Base-by-base conservation (phyloP, 2,797 vertebrate genomes). In the Silurus lanzhouensis region DNA sequence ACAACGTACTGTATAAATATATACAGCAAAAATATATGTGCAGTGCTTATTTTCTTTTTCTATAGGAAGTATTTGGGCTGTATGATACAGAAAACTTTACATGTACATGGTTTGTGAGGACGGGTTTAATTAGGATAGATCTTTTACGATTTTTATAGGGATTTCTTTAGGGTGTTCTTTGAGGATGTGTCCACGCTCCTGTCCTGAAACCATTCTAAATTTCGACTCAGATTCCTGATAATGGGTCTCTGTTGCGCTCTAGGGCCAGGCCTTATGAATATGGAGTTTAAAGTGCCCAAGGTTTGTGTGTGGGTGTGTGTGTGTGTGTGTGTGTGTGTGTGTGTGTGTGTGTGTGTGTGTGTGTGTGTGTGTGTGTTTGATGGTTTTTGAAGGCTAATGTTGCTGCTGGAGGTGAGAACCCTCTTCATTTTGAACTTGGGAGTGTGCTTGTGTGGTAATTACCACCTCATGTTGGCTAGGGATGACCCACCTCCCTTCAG, bases 181-280 rank as follows among this genome's bases (percentile, higher is more conserved):
- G 25, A 66, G 48, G 81, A 87, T 13, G 72, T 82, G 82, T 90
- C 82, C 76, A 84, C 85, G 82, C 88, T 83, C 88, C 89, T 92
- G 90, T 92, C 89, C 91, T 92, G 83, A 91, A 93, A 93, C 89
- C 83, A 91, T 90, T 92, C 91, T 89, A 85, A 91, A 90, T 91
- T 92, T 87, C 83, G 89, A 90, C 84, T 85, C 70, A 83, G 89
- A 92, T 86, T 86, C 88, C 83, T 90, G 86, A 88, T 90, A 92
- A 93, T 92, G 86, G 87, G 20, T 64, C 67, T 91, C 88, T 89
- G 90, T 63, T 89, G 77, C 90, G 91, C 91, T 90, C 86, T 85
- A 92, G 92, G 91, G 92, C 89, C 87, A 86, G 89, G 85, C 81
- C 88, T 94, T 91, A 94, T 95, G 93, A 93, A 94, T 94, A 94